phyloP scores from a whole-genome alignment of 1,140 invertebrate genomes.

The Eueides isabella region DNA sequence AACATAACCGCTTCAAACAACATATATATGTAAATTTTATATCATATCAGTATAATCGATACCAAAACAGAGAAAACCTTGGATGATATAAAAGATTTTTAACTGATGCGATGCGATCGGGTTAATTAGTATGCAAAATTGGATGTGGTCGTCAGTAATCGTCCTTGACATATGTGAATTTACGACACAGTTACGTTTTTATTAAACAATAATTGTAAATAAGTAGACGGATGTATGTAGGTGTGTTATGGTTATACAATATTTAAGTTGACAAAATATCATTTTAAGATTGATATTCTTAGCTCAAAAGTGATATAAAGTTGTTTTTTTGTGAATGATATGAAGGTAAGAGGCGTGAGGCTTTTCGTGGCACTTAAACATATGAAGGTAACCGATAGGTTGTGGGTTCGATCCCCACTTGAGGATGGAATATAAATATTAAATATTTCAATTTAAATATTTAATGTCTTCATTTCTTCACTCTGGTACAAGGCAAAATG shows the following conservation, averaged over 20 bases:
- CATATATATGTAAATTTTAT: conserved; percentile 19
- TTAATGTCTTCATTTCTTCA: too few relatives aligned
- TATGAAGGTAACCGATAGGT: too few relatives aligned
- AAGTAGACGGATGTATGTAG: conserved; percentile 28
- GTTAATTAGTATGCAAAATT: conserved; percentile 30
- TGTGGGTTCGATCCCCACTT: too few relatives aligned
- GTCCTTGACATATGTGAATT: conserved; percentile 37
- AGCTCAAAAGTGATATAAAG: not conserved
- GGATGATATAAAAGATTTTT: conserved; percentile 15
- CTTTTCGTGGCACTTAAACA: too few relatives aligned
- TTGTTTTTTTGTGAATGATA: not conserved
- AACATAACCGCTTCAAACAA: not conserved
- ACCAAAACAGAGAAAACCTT: conserved; percentile 25
- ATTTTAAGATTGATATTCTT: not conserved
- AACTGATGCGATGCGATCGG: not conserved
- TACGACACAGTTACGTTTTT: conserved; percentile 26
- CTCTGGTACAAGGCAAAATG: too few relatives aligned
- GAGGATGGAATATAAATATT: too few relatives aligned
- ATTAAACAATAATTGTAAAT: conserved; percentile 27
- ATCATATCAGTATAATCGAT: not conserved
- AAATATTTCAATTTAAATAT: too few relatives aligned
- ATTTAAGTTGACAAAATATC: conserved; percentile 11
- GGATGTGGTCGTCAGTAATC: conserved; percentile 17
- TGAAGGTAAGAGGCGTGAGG: too few relatives aligned
- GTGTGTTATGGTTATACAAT: conserved; percentile 9